These are phyloP conservation scores for Geophilus truncorum DNA, from an alignment of 2,888 invertebrate species.

Conservation along the genomic window DNA sequence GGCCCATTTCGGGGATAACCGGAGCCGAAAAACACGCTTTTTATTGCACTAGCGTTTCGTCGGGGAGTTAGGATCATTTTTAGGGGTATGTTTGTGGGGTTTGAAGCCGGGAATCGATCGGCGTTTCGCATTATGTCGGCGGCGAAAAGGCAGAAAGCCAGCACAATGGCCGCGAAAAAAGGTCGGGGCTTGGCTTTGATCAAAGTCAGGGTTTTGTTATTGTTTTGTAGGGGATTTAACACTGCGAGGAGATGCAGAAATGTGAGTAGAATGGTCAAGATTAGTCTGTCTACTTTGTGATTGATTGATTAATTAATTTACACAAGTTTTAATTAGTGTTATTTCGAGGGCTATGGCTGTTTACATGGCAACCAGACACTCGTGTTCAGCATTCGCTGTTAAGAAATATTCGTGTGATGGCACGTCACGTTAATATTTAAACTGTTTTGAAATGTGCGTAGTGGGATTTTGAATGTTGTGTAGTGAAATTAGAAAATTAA, in stretches of 20 bases:
- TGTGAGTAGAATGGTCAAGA: background rate
- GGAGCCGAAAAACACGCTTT: background rate
- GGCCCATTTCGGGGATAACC: background rate
- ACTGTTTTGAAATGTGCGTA: too few relatives aligned
- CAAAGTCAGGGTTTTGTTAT: background rate
- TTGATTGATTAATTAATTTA: background rate
- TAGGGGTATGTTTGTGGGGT: background rate
- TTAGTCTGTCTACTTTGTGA: background rate
- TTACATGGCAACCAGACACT: background rate
- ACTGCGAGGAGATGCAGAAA: too few relatives aligned
- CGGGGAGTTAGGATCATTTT: background rate
- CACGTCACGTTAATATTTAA: too few relatives aligned
- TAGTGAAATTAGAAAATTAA: too few relatives aligned
- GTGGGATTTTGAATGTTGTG: too few relatives aligned
- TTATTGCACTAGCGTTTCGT: background rate
- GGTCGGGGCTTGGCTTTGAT: background rate
- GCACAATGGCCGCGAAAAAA: conserved; percentile 10
- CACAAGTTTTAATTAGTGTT: background rate
- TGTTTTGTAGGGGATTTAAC: too few relatives aligned
- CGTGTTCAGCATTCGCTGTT: too few relatives aligned
- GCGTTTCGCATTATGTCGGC: too few relatives aligned
- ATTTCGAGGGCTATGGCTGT: background rate
- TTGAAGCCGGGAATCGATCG: background rate
- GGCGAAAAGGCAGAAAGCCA: too few relatives aligned
- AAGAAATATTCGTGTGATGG: too few relatives aligned